These are phyloP conservation scores for Nematostella vectensis DNA, from an alignment of 92 coral and sea anemone genomes.

Conservation along the genomic window DNA sequence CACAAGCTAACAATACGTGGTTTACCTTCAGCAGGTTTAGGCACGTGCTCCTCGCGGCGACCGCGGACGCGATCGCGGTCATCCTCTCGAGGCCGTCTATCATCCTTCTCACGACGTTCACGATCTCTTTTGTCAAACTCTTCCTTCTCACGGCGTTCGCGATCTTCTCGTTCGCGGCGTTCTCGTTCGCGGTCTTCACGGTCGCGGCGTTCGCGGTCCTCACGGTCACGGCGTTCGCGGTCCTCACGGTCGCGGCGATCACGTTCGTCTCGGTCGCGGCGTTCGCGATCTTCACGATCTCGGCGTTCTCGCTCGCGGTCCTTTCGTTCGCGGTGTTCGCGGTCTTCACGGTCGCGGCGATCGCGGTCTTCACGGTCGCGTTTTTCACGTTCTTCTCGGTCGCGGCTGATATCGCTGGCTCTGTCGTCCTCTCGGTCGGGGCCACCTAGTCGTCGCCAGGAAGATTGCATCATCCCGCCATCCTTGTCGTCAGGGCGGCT, in stretches of 20 bases:
- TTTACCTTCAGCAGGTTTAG: conserved; percentile 63
- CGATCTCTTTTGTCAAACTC: not conserved
- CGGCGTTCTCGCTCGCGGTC: not conserved
- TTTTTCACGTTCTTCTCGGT: not conserved
- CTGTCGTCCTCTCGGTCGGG: not conserved
- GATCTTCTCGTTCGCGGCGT: not conserved
- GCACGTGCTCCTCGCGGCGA: conserved; percentile 13
- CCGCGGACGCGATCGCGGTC: conserved; percentile 1
- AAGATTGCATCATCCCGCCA: conserved; percentile 2
- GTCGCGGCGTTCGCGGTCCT: not conserved
- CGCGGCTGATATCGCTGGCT: not conserved
- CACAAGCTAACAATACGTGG: not conserved
- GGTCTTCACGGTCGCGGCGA: not conserved
- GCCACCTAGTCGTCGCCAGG: conserved; percentile 13
- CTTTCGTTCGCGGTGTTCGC: not conserved
- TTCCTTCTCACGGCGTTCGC: not conserved
- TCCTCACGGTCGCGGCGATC: not conserved
- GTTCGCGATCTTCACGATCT: not conserved
- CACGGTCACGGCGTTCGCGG: not conserved
- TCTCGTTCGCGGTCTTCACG: not conserved
- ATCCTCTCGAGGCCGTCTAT: not conserved
- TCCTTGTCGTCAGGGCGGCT: conserved; percentile 22
- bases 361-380: not conserved
- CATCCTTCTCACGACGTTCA: not conserved
- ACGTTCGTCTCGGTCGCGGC: not conserved